A percentile compares a stretch with the other conserved stretches of the same genome.
These are phyloP conservation scores for Drosophila meridiana DNA, from an alignment of 2,888 invertebrate species.

Conservation along the genomic window DNA sequence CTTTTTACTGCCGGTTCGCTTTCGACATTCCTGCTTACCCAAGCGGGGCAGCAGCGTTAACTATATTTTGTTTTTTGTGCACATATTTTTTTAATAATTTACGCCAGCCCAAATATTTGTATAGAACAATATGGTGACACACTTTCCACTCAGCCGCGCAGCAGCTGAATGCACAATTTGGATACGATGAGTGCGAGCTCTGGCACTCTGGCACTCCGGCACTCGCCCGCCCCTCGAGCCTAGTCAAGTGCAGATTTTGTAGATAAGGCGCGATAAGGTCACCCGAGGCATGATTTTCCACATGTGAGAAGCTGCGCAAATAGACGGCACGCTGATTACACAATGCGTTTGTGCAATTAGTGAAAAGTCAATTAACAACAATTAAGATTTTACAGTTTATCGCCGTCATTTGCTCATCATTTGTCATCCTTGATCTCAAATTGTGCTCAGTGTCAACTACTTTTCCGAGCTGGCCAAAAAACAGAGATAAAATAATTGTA, in stretches of 20 bases:
- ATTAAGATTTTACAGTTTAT: constrained; percentile 29
- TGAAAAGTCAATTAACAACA: constrained; percentile 53
- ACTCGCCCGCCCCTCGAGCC: neutral
- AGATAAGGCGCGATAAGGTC: constrained; percentile 28
- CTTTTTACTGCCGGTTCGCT: constrained; percentile 28
- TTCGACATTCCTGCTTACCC: constrained; percentile 64
- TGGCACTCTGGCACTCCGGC: constrained; percentile 3
- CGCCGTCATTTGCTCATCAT: constrained; percentile 35
- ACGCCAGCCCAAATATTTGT: constrained; percentile 54
- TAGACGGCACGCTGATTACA: constrained; percentile 26
- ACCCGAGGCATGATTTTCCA: constrained; percentile 7
- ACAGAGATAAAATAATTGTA: constrained; percentile 26
- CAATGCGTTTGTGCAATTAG: constrained; percentile 53
- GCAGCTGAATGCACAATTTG: constrained; percentile 58
- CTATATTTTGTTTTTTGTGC: constrained; percentile 13
- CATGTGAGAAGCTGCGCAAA: constrained; percentile 6
- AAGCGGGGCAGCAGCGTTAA: constrained; percentile 32
- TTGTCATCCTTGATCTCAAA: constrained; percentile 70
- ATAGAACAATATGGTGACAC: constrained; percentile 65
- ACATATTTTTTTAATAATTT: constrained; percentile 45
- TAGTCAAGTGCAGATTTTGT: constrained; percentile 36
- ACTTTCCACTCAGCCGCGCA: constrained; percentile 46
- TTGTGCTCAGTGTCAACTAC: constrained; percentile 57
- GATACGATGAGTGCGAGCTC: constrained; percentile 30
- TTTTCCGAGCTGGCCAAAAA: constrained; percentile 44